These are phyloP conservation scores for Eretmocerus hayati DNA, from an alignment of 2,888 invertebrate genomes.

Conservation along the genomic window DNA sequence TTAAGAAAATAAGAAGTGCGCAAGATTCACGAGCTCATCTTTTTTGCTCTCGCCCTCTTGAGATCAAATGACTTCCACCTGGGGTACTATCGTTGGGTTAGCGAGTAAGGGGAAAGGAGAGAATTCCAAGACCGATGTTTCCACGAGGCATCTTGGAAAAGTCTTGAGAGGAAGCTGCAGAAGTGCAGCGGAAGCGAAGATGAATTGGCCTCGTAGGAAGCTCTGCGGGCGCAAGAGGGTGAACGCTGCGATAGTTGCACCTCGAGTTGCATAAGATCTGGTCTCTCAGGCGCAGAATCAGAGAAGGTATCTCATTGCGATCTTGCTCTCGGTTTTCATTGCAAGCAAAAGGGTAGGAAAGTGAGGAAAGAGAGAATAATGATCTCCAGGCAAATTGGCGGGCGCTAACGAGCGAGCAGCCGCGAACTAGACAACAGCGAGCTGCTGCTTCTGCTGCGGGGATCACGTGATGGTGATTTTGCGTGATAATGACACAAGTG, in stretches of 20 bases:
- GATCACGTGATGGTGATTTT: background rate
- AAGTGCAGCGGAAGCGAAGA: conserved; percentile 2
- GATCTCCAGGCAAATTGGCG: conserved; percentile 17
- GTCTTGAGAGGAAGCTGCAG: too few species aligned
- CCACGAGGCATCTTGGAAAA: too few species aligned
- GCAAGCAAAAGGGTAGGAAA: background rate
- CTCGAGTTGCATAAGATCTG: too few species aligned
- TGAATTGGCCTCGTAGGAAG: conserved; percentile 18
- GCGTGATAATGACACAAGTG: background rate
- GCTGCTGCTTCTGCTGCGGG: background rate
- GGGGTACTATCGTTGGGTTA: too few species aligned
- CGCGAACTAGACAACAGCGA: conserved; percentile 5
- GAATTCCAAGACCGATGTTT: too few species aligned
- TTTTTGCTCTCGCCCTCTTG: too few species aligned
- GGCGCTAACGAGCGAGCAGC: conserved; percentile 14
- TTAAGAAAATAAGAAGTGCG: too few species aligned
- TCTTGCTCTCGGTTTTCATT: background rate
- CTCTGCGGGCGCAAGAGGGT: too few species aligned
- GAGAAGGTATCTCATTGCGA: conserved; percentile 5
- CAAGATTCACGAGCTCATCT: too few species aligned
- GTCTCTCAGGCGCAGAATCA: background rate
- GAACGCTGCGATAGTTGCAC: too few species aligned
- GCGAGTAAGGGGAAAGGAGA: too few species aligned
- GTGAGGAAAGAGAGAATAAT: conserved; percentile 10
- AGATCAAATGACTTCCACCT: too few species aligned